Conservation (phyloP, 2,888 invertebrate species). For the Epiblema foenella region DNA sequence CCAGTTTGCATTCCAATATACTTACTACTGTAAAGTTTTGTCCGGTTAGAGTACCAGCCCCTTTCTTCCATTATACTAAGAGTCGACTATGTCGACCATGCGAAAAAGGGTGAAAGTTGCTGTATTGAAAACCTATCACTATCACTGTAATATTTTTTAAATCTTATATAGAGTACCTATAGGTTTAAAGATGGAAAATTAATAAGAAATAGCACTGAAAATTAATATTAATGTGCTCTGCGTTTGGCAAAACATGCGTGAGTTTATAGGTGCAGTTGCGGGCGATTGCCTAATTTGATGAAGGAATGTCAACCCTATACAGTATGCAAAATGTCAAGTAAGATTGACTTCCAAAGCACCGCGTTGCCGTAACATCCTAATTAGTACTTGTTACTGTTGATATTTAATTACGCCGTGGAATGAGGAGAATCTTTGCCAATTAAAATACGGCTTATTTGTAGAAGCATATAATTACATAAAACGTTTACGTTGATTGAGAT, state of each 20-base stretch:
- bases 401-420: slow-evolving; percentile 29
- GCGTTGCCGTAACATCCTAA: slow-evolving; percentile 12
- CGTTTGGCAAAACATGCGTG: too few species aligned
- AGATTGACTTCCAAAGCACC: slow-evolving; percentile 18
- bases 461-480: slow-evolving; percentile 21
- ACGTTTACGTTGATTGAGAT: neutral
- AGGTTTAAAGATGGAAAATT: neutral
- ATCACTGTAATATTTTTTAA: neutral
- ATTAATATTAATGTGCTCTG: neutral
- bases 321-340: neutral
- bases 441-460: slow-evolving; percentile 25
- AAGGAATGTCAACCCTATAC: neutral
- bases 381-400: slow-evolving; percentile 11
- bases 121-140: neutral
- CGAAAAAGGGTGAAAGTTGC: neutral
- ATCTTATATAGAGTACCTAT: neutral
- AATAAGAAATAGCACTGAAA: neutral
- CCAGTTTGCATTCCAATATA: neutral
- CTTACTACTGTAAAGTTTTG: too few species aligned
- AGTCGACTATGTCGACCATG: neutral
- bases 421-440: slow-evolving; percentile 35
- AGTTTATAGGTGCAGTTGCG: neutral
- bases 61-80: neutral
- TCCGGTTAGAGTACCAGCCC: neutral
- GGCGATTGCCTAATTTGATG: too few species aligned